phyloP scores from a whole-genome alignment of 2,797 vertebrate species.

The Pogonophryne albipinna region DNA sequence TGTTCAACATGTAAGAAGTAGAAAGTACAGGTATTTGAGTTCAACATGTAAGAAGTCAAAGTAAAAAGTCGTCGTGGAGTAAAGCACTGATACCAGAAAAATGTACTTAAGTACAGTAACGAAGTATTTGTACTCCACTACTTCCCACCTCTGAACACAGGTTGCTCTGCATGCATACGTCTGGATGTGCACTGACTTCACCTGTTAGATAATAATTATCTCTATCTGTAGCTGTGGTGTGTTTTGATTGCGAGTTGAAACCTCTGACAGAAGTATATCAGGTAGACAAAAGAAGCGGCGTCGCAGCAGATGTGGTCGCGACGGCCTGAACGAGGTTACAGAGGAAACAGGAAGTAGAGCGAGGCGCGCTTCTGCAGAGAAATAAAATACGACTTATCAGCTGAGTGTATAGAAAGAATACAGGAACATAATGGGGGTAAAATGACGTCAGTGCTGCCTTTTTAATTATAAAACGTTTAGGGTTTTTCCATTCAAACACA shows the following conservation, averaged over 20 bases:
- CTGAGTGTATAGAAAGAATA: background rate
- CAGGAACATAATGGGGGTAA: background rate
- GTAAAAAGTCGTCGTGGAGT: too few species aligned
- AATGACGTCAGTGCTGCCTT: background rate
- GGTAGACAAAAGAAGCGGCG: background rate
- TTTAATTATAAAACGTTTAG: too few species aligned
- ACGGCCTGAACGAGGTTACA: conserved; percentile 9
- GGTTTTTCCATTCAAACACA: background rate
- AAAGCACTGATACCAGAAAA: too few species aligned
- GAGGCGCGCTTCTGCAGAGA: background rate
- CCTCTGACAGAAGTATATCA: background rate
- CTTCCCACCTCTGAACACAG: too few species aligned
- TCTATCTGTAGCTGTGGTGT: background rate
- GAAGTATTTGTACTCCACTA: too few species aligned
- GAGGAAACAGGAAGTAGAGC: conserved; percentile 28
- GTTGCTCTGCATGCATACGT: too few species aligned
- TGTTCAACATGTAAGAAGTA: too few species aligned
- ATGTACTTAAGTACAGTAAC: too few species aligned
- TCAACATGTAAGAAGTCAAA: too few species aligned
- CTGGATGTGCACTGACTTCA: too few species aligned
- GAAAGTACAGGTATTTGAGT: too few species aligned
- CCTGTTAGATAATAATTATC: too few species aligned
- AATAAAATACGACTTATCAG: background rate
- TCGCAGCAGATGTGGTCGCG: conserved; percentile 11
- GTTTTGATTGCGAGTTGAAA: background rate